Evolutionary conservation across 2,888 invertebrate species (phyloP).

Genomic region (Hirtodrosophila histrioides): DNA sequence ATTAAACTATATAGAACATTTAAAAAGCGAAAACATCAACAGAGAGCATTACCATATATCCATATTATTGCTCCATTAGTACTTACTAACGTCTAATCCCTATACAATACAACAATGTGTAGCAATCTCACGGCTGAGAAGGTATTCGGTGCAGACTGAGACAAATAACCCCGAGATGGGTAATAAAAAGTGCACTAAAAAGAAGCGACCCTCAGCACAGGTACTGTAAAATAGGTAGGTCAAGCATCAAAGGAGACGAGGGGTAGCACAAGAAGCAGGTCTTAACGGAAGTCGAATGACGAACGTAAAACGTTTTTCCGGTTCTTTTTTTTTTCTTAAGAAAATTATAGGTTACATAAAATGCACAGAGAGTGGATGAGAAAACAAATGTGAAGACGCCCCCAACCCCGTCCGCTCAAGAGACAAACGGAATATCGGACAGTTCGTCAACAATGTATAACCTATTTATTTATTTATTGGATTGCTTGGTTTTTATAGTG

Average conservation of each 20-base stretch:
- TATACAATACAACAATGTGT: neutral
- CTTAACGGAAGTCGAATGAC: conserved; percentile 50
- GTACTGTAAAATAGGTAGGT: conserved; percentile 30
- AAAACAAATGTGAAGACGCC: conserved; percentile 7
- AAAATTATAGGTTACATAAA: conserved; percentile 71
- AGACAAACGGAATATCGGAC: conserved; percentile 26
- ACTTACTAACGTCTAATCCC: too few species aligned
- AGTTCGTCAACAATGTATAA: conserved; percentile 56
- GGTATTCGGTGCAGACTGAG: conserved; percentile 36
- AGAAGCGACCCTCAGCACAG: conserved; percentile 14
- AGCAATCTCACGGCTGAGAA: conserved; percentile 45
- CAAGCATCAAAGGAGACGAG: conserved; percentile 18
- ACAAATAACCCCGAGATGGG: conserved; percentile 45
- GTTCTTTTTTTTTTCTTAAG: conserved; percentile 42
- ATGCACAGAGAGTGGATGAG: conserved; percentile 1
- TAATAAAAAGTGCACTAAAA: conserved; percentile 24
- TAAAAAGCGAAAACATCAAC: too few species aligned
- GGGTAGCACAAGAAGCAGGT: conserved; percentile 15
- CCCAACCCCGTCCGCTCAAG: neutral
- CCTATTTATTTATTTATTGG: conserved; percentile 64
- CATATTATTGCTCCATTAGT: too few species aligned
- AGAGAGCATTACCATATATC: too few species aligned
- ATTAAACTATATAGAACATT: too few species aligned
- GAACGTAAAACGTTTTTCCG: conserved; percentile 69
- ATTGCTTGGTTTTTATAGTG: conserved; percentile 16